These are phyloP conservation scores for Zonitis immaculata DNA, from an alignment of 2,888 invertebrate genomes.

Conservation along the genomic window DNA sequence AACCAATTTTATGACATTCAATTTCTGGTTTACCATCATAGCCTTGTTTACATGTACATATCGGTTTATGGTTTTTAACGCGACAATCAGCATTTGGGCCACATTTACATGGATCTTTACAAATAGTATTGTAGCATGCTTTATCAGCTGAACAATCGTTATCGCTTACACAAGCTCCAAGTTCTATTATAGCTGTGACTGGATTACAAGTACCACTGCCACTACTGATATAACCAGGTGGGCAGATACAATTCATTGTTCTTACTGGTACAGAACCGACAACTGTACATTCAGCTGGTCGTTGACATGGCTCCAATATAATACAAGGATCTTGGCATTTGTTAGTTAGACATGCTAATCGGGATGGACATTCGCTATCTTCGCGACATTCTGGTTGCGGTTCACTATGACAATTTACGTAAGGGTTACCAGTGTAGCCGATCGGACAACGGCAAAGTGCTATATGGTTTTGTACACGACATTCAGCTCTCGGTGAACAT, in stretches of 20 bases:
- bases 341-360: constrained; percentile 74
- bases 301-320: constrained; percentile 71
- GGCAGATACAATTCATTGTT: constrained; percentile 86
- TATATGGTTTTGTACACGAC: constrained; percentile 75
- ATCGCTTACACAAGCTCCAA: constrained; percentile 69
- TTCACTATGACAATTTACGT: constrained; percentile 72
- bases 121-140: constrained; percentile 75
- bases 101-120: constrained; percentile 80
- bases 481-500: constrained; percentile 74
- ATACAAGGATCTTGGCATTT: constrained; percentile 81
- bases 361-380: constrained; percentile 77
- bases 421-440: constrained; percentile 75
- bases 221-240: constrained; percentile 80
- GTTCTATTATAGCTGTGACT: constrained; percentile 56
- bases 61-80: constrained; percentile 79
- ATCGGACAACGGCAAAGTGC: constrained; percentile 80
- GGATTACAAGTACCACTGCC: constrained; percentile 77
- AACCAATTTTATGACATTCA: constrained; percentile 71
- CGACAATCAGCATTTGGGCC: constrained; percentile 81
- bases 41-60: constrained; percentile 79
- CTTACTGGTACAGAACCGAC: constrained; percentile 77
- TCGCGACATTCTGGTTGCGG: constrained; percentile 69
- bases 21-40: constrained; percentile 82
- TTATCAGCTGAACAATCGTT: constrained; percentile 72
- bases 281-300: constrained; percentile 76